A percentile compares a stretch with the other conserved stretches of the same genome.
These are phyloP conservation scores for Cariama cristata DNA, from an alignment of 2,113 vertebrate genomes.

Conservation along the genomic window DNA sequence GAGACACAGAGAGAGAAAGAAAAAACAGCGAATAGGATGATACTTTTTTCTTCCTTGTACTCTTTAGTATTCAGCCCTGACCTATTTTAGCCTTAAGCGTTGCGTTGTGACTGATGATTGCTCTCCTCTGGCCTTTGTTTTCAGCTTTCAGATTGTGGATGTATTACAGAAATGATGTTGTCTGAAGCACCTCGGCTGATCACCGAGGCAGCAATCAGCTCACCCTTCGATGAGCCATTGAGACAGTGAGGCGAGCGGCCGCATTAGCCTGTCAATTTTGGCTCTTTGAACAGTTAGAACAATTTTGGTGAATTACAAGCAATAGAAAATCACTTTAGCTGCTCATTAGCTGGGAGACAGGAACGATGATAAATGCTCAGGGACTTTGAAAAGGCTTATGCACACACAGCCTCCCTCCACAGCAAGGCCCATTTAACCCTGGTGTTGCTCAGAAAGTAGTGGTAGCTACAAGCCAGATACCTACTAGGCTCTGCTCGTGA, in stretches of 20 bases:
- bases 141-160: conserved; percentile 68
- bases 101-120: conserved; percentile 18
- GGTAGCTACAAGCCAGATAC: background rate
- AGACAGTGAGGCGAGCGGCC: conserved; percentile 59
- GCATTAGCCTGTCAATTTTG: conserved; percentile 78
- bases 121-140: conserved; percentile 56
- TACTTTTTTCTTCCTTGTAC: background rate
- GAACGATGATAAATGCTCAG: conserved; percentile 64
- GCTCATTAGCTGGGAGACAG: conserved; percentile 73
- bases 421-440: conserved; percentile 37
- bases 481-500: background rate
- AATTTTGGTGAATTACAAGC: conserved; percentile 79
- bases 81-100: conserved; percentile 51
- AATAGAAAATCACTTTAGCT: conserved; percentile 79
- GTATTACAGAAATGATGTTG: conserved; percentile 64
- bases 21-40: background rate
- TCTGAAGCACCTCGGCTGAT: conserved; percentile 74
- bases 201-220: conserved; percentile 71
- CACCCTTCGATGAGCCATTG: conserved; percentile 61
- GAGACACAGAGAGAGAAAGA: background rate
- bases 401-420: background rate
- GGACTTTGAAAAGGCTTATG: conserved; percentile 42
- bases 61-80: conserved; percentile 54
- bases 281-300: conserved; percentile 75
- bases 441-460: background rate